Percentiles rank a stretch among this genome's conserved stretches.
phyloP scores from a whole-genome alignment of 2,888 invertebrate genomes.

The Anoncus sp. region DNA sequence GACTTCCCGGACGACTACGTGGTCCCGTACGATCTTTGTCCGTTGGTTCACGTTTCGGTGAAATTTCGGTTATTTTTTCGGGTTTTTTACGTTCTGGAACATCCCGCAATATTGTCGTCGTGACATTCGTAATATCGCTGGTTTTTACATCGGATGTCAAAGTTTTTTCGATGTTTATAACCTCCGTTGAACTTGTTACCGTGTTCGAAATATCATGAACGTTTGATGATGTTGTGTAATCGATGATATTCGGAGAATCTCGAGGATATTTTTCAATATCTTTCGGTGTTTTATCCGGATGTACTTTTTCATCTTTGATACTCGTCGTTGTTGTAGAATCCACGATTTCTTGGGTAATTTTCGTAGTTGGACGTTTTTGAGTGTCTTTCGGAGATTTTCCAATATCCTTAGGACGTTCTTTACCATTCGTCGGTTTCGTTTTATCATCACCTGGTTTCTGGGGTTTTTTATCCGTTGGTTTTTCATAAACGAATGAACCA shows the following conservation, averaged over 20 bases:
- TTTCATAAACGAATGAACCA: conserved; percentile 75
- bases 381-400: conserved; percentile 33
- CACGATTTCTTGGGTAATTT: conserved; percentile 29
- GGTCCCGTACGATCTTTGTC: conserved; percentile 25
- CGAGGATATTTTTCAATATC: conserved; percentile 39
- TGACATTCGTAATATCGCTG: conserved; percentile 59
- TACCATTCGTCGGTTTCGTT: conserved; percentile 50
- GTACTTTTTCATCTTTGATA: conserved; percentile 58
- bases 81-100: conserved; percentile 39
- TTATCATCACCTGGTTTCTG: conserved; percentile 58
- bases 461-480: conserved; percentile 59
- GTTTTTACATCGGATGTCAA: conserved; percentile 61
- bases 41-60: conserved; percentile 36
- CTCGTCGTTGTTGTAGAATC: conserved; percentile 51
- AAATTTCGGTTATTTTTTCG: conserved; percentile 31
- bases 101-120: conserved; percentile 53
- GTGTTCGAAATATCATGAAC: conserved; percentile 54
- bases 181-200: conserved; percentile 54
- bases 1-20: conserved; percentile 54
- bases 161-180: conserved; percentile 62
- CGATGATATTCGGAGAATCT: conserved; percentile 36
- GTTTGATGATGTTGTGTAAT: conserved; percentile 48
- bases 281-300: conserved; percentile 50
- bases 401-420: conserved; percentile 43
- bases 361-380: conserved; percentile 2